phyloP scores from a whole-genome alignment of 2,797 vertebrate species.

The Avahi laniger region DNA sequence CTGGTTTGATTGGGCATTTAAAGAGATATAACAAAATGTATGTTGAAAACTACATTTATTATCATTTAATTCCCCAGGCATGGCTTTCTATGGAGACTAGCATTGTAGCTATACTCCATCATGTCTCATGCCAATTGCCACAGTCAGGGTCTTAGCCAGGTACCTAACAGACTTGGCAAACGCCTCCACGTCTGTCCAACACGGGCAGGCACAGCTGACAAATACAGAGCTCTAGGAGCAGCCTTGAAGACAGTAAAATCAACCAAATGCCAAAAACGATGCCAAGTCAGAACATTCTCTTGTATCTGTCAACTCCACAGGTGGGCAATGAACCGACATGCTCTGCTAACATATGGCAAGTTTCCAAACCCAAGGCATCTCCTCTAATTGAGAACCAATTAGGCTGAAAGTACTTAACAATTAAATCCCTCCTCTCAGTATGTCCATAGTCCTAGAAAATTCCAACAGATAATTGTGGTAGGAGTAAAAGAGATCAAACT shows the following conservation, averaged over 20 bases:
- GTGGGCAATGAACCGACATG: conserved; percentile 50
- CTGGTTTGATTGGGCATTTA: background rate
- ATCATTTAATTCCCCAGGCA: background rate
- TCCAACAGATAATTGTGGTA: conserved; percentile 55
- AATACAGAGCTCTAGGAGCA: conserved; percentile 17
- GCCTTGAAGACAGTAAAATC: conserved; percentile 22
- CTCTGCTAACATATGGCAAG: conserved; percentile 50
- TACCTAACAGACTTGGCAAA: conserved; percentile 1
- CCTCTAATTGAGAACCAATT: conserved; percentile 72
- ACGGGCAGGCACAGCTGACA: conserved; percentile 10
- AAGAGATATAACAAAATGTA: background rate
- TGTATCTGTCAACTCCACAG: conserved; percentile 57
- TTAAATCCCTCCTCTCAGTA: conserved; percentile 61
- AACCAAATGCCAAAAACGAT: conserved; percentile 35
- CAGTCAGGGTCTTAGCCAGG: background rate
- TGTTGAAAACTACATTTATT: background rate
- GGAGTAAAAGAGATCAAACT: conserved; percentile 63
- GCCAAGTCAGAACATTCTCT: conserved; percentile 51
- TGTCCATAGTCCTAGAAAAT: conserved; percentile 63
- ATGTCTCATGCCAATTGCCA: background rate
- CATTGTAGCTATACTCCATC: background rate
- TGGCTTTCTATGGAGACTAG: background rate
- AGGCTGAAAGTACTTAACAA: conserved; percentile 69
- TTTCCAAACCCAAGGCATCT: conserved; percentile 57
- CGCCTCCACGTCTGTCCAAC: background rate